These are phyloP conservation scores for Thymelicus sylvestris DNA, from an alignment of 2,888 invertebrate species.

Conservation along the genomic window DNA sequence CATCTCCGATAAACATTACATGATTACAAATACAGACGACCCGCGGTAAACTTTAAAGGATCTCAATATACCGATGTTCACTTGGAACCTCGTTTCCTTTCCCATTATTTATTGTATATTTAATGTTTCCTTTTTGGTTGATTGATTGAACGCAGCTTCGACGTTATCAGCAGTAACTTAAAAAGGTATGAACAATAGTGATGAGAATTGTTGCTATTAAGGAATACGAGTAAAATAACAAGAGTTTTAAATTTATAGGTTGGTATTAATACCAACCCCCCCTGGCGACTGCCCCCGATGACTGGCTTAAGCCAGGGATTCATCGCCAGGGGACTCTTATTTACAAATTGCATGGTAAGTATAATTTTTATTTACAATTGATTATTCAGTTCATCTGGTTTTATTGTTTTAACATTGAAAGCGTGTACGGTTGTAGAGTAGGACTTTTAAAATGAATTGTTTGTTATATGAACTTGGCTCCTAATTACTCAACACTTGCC, in stretches of 20 bases:
- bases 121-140: slow-evolving; percentile 26
- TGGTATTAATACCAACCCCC: too few species aligned
- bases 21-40: slow-evolving; percentile 12
- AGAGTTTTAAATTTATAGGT: too few species aligned
- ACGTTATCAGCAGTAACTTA: slow-evolving; percentile 8
- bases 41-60: slow-evolving; percentile 18
- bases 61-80: slow-evolving; percentile 22
- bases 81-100: slow-evolving; percentile 20
- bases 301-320: too few species aligned
- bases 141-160: slow-evolving; percentile 13
- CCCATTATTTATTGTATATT: slow-evolving; percentile 23
- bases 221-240: neutral
- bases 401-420: neutral
- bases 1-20: slow-evolving; percentile 15
- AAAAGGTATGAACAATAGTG: neutral
- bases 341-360: neutral
- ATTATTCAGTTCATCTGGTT: too few species aligned
- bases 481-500: slow-evolving; percentile 29
- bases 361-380: too few species aligned
- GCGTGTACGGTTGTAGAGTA: neutral
- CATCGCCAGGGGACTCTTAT: neutral
- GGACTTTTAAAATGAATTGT: neutral
- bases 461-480: neutral
- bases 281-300: too few species aligned
- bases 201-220: neutral